phyloP scores from a whole-genome alignment of 2,113 vertebrate species.

The Bolborhynchus lineola region DNA sequence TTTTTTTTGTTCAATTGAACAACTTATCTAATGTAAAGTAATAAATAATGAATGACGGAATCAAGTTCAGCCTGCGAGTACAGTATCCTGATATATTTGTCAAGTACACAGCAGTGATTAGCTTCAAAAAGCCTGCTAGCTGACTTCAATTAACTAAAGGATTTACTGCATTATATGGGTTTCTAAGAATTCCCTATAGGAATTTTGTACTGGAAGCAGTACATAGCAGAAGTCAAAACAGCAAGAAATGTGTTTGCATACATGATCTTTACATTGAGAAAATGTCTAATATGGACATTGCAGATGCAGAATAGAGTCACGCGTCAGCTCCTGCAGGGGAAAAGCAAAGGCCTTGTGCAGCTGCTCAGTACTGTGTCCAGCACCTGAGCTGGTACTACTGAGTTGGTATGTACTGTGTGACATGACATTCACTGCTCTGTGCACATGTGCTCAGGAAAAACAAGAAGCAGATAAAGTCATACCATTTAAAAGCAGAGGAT shows the following conservation, averaged over 20 bases:
- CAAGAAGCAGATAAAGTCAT: not conserved
- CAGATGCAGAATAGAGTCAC: not conserved
- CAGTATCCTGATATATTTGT: not conserved
- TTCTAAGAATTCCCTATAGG: not conserved
- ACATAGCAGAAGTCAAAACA: not conserved
- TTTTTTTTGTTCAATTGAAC: not conserved
- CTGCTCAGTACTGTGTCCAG: not conserved
- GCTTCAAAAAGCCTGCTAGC: not conserved
- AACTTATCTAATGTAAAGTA: not conserved
- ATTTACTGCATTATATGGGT: not conserved
- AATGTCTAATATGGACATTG: not conserved
- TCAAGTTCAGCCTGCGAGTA: not conserved
- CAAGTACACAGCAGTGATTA: not conserved
- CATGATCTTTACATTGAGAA: not conserved
- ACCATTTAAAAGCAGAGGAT: not conserved
- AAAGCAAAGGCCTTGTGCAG: not conserved
- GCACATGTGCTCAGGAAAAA: not conserved
- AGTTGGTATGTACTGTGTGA: no score
- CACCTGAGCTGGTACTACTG: not conserved
- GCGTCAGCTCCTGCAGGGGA: not conserved
- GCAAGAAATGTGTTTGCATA: not conserved
- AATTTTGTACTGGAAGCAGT: not conserved
- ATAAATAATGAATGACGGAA: not conserved
- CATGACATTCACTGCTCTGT: not conserved
- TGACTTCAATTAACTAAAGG: not conserved